Conservation (phyloP, 1,140 invertebrate species). For the Drosophila jambulina region DNA sequence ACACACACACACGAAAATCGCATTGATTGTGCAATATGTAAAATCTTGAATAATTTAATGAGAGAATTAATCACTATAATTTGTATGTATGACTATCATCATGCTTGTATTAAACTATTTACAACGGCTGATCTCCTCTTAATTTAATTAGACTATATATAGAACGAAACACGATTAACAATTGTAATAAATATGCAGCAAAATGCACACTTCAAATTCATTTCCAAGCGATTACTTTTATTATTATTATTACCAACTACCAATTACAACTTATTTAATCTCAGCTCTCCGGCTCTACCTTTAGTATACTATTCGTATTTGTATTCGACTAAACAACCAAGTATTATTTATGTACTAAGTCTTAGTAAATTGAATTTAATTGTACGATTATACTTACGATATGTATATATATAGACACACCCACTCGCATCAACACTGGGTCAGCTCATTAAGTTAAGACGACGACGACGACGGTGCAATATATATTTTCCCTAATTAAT, state of each 20-base stretch:
- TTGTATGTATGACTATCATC: conserved; percentile 45
- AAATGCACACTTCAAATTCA: conserved; percentile 55
- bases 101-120: conserved; percentile 58
- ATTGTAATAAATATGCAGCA: conserved; percentile 60
- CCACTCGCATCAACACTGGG: conserved; percentile 27
- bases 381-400: conserved; percentile 30
- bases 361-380: conserved; percentile 70
- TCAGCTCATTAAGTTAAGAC: conserved; percentile 39
- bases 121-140: conserved; percentile 78
- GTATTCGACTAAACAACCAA: conserved; percentile 53
- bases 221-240: conserved; percentile 54
- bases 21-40: conserved; percentile 73
- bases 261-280: conserved; percentile 35
- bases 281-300: conserved; percentile 19
- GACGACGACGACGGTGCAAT: conserved; percentile 57
- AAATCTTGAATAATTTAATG: conserved; percentile 60
- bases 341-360: conserved; percentile 79
- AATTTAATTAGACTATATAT: conserved; percentile 67
- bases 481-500: conserved; percentile 35
- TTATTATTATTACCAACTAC: conserved; percentile 6
- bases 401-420: conserved; percentile 18
- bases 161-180: conserved; percentile 29
- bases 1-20: conserved; percentile 53
- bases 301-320: conserved; percentile 40
- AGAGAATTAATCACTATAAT: conserved; percentile 32